Conservation (phyloP, 1,140 invertebrate species). For the Macrostomum lignano region DNA sequence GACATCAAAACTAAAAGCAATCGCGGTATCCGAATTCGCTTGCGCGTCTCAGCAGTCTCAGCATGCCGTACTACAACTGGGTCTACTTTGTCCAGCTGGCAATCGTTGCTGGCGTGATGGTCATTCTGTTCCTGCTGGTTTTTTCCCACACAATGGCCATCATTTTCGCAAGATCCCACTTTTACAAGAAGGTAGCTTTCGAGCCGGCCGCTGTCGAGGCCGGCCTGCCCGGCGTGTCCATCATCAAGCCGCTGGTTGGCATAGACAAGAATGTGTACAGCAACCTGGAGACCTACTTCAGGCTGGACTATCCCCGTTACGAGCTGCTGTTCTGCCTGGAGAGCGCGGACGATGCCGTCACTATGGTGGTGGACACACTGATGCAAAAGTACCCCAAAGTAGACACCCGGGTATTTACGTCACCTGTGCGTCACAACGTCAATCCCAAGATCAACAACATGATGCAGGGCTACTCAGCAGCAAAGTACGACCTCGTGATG, state of each 20-base stretch:
- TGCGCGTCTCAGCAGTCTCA: too few relatives aligned
- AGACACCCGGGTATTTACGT: constrained; percentile 50
- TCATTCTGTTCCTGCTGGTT: too few relatives aligned
- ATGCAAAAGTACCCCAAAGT: constrained; percentile 64
- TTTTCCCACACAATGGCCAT: too few relatives aligned
- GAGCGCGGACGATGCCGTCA: constrained; percentile 60
- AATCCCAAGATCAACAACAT: constrained; percentile 99
- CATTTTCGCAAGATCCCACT: too few relatives aligned
- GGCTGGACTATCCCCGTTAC: constrained; percentile 64
- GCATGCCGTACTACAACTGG: too few relatives aligned
- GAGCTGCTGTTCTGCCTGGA: constrained; percentile 86
- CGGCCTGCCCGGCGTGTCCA: constrained; percentile 78
- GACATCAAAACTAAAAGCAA: too few relatives aligned
- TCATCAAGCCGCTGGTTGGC: constrained; percentile 78
- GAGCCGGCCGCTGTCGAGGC: too few relatives aligned
- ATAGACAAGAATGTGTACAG: constrained; percentile 66
- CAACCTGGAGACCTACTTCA: constrained; percentile 90
- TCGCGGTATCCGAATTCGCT: too few relatives aligned
- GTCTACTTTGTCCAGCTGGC: too few relatives aligned
- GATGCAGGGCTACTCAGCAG: constrained; percentile 62
- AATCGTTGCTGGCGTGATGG: too few relatives aligned
- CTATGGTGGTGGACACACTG: constrained; percentile 53
- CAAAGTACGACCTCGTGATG: constrained; percentile 62
- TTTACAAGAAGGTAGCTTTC: too few relatives aligned
- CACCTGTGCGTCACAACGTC: constrained; percentile 17